Conservation (phyloP, 2,797 vertebrate genomes). For the Tachyglossus aculeatus region DNA sequence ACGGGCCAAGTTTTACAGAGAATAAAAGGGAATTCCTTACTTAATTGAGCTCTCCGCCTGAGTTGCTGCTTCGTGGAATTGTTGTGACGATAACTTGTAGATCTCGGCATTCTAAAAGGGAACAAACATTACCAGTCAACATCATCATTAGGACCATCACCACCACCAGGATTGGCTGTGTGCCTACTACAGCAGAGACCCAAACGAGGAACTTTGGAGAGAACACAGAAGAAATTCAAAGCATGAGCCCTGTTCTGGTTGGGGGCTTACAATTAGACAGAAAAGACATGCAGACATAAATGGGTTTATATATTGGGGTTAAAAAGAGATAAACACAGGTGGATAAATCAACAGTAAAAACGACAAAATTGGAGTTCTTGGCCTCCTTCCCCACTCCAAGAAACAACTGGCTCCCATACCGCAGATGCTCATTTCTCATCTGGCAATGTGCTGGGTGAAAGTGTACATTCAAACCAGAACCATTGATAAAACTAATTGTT, state of each 20-base stretch:
- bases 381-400: neutral
- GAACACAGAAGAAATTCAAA: no score
- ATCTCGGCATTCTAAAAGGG: slow-evolving; percentile 85
- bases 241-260: no score
- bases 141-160: no score
- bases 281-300: no score
- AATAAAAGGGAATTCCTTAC: slow-evolving; percentile 74
- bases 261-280: no score
- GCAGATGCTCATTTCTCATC: slow-evolving; percentile 3
- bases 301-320: no score
- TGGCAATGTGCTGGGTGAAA: slow-evolving; percentile 33
- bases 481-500: slow-evolving; percentile 1
- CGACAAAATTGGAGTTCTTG: slow-evolving; percentile 34
- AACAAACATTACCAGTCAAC: no score
- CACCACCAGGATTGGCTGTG: no score
- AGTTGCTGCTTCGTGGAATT: slow-evolving; percentile 85
- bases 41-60: slow-evolving; percentile 82
- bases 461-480: neutral
- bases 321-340: no score
- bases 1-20: slow-evolving; percentile 23
- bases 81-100: slow-evolving; percentile 85
- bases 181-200: no score
- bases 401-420: slow-evolving; percentile 24
- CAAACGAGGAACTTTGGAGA: no score
- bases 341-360: no score